Conservation (phyloP, 2,888 invertebrate genomes). For the Endomychus coccineus region DNA sequence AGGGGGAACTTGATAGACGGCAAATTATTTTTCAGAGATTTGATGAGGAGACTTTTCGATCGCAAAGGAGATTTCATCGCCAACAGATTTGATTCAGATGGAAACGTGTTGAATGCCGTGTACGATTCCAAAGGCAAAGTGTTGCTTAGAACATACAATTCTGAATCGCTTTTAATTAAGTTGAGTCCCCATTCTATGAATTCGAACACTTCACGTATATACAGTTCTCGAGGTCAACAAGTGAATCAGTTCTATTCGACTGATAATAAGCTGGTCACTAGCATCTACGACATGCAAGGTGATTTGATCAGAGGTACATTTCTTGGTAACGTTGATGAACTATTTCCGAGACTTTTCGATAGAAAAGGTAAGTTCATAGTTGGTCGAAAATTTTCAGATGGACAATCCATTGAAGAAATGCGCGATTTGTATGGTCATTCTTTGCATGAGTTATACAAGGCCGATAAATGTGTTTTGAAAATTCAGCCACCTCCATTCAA, state of each 20-base stretch:
- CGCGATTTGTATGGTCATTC: constrained; percentile 6
- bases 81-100: constrained; percentile 1
- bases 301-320: constrained; percentile 3
- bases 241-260: constrained; percentile 4
- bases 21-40: background rate
- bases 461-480: constrained; percentile 1
- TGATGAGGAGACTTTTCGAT: constrained; percentile 1
- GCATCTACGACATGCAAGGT: constrained; percentile 7
- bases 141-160: constrained; percentile 5
- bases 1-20: constrained; percentile 1
- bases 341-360: constrained; percentile 10
- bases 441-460: constrained; percentile 5
- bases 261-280: background rate
- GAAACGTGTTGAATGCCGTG: constrained; percentile 3
- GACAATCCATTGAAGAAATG: too few relatives aligned
- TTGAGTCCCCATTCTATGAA: background rate
- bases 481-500: background rate
- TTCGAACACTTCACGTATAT: background rate
- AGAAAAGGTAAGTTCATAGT: constrained; percentile 6
- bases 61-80: background rate
- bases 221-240: constrained; percentile 5
- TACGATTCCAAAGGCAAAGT: constrained; percentile 7
- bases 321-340: constrained; percentile 1
- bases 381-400: too few relatives aligned
- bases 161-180: constrained; percentile 5